phyloP scores from a whole-genome alignment of 2,888 invertebrate genomes.

The Oegoconia quadripuncta region DNA sequence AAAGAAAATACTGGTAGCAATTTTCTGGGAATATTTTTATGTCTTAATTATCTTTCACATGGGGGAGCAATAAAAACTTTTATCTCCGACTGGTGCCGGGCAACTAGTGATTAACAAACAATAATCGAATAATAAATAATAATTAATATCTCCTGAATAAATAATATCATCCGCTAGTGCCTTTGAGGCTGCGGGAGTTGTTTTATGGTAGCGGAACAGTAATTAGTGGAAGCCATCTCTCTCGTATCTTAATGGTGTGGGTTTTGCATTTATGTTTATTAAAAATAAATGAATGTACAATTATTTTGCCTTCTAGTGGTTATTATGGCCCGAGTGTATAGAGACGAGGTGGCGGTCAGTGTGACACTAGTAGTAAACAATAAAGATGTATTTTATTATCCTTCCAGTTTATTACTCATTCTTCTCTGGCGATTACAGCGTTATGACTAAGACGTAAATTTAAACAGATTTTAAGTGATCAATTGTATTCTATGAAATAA shows the following conservation, averaged over 20 bases:
- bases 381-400: too few species aligned
- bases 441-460: too few species aligned
- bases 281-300: too few species aligned
- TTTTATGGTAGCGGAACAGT: constrained; percentile 8
- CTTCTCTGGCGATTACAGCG: too few species aligned
- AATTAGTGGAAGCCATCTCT: constrained; percentile 5
- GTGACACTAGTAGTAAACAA: too few species aligned
- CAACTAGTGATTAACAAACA: constrained; percentile 47
- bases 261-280: not conserved
- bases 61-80: constrained; percentile 10
- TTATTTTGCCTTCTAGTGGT: too few species aligned
- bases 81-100: constrained; percentile 1
- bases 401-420: too few species aligned
- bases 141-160: constrained; percentile 42
- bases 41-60: constrained; percentile 47
- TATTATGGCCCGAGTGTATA: too few species aligned
- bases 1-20: constrained; percentile 19
- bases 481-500: too few species aligned
- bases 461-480: too few species aligned
- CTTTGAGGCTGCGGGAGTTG: constrained; percentile 15
- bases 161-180: constrained; percentile 26
- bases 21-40: constrained; percentile 46
- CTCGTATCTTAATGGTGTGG: not conserved
- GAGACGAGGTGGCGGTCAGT: too few species aligned
- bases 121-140: constrained; percentile 48